Evolutionary conservation across 2,888 invertebrate species (phyloP).

Genomic region (Acleris holmiana): DNA sequence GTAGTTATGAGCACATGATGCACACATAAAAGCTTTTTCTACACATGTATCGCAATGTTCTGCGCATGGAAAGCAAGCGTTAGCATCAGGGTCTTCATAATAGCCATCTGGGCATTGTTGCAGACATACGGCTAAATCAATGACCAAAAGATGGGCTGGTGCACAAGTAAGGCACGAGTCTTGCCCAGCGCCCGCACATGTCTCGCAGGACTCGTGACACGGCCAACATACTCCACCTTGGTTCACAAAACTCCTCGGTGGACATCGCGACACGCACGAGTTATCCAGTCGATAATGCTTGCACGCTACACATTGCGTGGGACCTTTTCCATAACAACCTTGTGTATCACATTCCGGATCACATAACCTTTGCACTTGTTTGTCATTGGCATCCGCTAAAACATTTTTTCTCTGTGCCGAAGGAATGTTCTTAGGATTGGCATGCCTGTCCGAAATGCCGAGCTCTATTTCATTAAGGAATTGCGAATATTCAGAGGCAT

Average conservation of each 20-base stretch:
- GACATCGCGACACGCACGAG: slow-evolving; percentile 93
- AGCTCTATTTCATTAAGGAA: slow-evolving; percentile 79
- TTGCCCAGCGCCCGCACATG: slow-evolving; percentile 94
- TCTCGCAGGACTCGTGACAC: slow-evolving; percentile 95
- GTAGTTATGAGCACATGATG: slow-evolving; percentile 94
- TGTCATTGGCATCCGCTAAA: slow-evolving; percentile 85
- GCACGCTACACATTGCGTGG: slow-evolving; percentile 93
- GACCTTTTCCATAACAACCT: slow-evolving; percentile 93
- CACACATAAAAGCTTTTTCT: slow-evolving; percentile 92
- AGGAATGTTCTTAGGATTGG: slow-evolving; percentile 87
- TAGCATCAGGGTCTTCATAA: slow-evolving; percentile 90
- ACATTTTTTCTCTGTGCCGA: slow-evolving; percentile 85
- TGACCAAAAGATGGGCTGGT: slow-evolving; percentile 91
- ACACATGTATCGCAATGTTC: slow-evolving; percentile 94
- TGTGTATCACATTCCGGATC: slow-evolving; percentile 91
- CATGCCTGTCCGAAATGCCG: slow-evolving; percentile 85
- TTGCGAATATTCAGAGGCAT: slow-evolving; percentile 85
- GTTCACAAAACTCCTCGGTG: slow-evolving; percentile 92
- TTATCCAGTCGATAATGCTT: slow-evolving; percentile 93
- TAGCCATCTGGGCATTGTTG: slow-evolving; percentile 95
- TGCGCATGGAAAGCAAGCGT: slow-evolving; percentile 93
- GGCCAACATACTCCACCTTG: slow-evolving; percentile 93
- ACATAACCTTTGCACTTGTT: slow-evolving; percentile 87
- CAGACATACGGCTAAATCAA: slow-evolving; percentile 93
- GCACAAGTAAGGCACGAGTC: slow-evolving; percentile 94